A percentile compares a stretch with the other conserved stretches of the same genome.
These are phyloP conservation scores for Bombus breviceps DNA, from an alignment of 1,140 invertebrate species.

Conservation along the genomic window DNA sequence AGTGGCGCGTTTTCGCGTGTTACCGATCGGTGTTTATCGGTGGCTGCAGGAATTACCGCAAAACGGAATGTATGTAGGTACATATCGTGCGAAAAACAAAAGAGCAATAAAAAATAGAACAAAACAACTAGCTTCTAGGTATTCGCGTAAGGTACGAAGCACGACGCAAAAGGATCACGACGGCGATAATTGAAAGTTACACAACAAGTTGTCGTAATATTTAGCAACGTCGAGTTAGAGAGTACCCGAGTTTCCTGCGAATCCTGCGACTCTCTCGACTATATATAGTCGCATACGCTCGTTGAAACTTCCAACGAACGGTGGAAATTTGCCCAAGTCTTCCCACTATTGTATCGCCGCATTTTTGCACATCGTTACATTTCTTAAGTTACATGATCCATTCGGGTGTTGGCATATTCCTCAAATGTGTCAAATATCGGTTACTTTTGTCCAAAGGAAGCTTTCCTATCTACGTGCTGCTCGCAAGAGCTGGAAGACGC, in stretches of 20 bases:
- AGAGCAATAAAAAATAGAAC: background rate
- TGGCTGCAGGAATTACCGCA: background rate
- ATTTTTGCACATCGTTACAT: slow-evolving; percentile 2
- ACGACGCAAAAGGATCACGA: slow-evolving; percentile 50
- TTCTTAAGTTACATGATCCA: slow-evolving; percentile 31
- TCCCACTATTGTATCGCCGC: slow-evolving; percentile 37
- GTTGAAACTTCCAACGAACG: background rate
- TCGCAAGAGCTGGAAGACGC: background rate
- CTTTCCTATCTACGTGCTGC: too few relatives aligned
- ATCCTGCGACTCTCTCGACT: slow-evolving; percentile 29
- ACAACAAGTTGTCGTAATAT: slow-evolving; percentile 68
- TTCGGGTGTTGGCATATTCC: background rate
- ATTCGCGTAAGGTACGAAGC: slow-evolving; percentile 27
- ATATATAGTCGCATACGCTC: background rate
- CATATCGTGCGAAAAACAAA: slow-evolving; percentile 10
- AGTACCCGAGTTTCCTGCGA: slow-evolving; percentile 49
- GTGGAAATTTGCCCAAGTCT: slow-evolving; percentile 40
- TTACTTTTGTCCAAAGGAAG: background rate
- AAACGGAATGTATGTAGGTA: background rate
- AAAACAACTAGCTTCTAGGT: background rate
- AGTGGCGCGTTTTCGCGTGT: background rate
- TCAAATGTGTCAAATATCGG: background rate
- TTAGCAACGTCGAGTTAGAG: slow-evolving; percentile 59
- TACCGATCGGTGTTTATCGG: background rate
- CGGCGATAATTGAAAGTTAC: slow-evolving; percentile 69